Evolutionary conservation across 2,797 vertebrate genomes (phyloP).

Genomic region (Thripadectes ignobilis): DNA sequence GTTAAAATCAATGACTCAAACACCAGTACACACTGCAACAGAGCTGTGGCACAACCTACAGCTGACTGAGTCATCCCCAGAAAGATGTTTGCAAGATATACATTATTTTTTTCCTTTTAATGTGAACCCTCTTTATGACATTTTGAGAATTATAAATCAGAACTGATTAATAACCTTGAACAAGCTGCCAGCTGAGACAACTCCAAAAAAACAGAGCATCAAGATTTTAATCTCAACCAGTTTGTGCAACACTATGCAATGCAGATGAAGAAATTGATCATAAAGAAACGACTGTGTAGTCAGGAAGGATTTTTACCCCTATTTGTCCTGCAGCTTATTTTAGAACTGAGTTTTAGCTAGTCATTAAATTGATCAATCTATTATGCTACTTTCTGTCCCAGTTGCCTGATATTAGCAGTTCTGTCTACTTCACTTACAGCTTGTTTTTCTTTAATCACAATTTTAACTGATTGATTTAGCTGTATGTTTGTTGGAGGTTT

Average conservation of each 20-base stretch:
- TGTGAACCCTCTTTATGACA: neutral
- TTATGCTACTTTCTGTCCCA: neutral
- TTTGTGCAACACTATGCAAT: neutral
- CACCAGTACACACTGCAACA: neutral
- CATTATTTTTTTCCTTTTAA: neutral
- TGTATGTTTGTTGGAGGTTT: neutral
- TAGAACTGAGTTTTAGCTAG: neutral
- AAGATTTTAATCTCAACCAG: conserved; percentile 7
- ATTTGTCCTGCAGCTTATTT: conserved; percentile 22
- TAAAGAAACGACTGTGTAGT: neutral
- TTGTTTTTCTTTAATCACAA: conserved; percentile 6
- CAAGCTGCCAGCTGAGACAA: conserved; percentile 36
- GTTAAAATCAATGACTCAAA: neutral
- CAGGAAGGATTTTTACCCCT: conserved; percentile 19
- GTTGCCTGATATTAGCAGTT: neutral
- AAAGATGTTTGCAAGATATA: neutral
- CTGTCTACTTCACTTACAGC: conserved; percentile 1
- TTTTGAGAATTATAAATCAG: conserved; percentile 28
- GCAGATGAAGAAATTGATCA: conserved; percentile 12
- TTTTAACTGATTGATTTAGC: neutral
- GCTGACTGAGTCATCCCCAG: neutral
- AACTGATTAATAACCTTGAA: conserved; percentile 19
- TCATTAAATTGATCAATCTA: neutral
- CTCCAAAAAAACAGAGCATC: neutral
- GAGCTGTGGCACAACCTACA: neutral